phyloP scores from a whole-genome alignment of 2,113 vertebrate species.

The Orcinus orca region DNA sequence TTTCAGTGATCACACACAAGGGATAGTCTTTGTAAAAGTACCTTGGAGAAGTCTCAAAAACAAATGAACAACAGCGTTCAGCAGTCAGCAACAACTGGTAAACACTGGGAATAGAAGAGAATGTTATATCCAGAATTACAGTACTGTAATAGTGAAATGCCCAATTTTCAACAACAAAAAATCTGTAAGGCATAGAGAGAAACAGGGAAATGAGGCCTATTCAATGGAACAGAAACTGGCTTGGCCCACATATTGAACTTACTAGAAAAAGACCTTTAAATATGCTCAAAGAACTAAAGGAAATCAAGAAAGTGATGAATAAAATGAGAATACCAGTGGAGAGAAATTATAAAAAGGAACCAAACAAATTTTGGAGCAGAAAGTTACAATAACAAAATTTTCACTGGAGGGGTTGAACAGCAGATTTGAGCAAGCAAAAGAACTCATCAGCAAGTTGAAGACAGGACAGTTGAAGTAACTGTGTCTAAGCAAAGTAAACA shows the following conservation, averaged over 20 bases:
- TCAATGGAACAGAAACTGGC: background rate
- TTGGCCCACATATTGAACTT: background rate
- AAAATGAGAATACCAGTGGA: background rate
- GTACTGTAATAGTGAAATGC: background rate
- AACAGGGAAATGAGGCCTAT: background rate
- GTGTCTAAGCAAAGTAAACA: background rate
- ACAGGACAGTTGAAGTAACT: background rate
- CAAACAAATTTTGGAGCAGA: background rate
- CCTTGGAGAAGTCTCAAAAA: background rate
- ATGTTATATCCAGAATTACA: background rate
- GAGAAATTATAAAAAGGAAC: background rate
- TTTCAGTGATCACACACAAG: background rate
- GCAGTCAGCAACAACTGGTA: background rate
- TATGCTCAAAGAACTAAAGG: background rate
- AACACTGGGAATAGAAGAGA: background rate
- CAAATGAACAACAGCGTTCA: background rate
- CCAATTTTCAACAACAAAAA: background rate
- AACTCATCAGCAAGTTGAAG: background rate
- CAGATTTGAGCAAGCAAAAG: background rate
- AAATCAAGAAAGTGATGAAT: background rate
- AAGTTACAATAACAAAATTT: background rate
- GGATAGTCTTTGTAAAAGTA: background rate
- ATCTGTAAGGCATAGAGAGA: background rate
- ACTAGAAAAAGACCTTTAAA: background rate
- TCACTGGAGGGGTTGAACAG: background rate